phyloP scores from a whole-genome alignment of 2,888 invertebrate genomes.

The Quadroppia sp. region DNA sequence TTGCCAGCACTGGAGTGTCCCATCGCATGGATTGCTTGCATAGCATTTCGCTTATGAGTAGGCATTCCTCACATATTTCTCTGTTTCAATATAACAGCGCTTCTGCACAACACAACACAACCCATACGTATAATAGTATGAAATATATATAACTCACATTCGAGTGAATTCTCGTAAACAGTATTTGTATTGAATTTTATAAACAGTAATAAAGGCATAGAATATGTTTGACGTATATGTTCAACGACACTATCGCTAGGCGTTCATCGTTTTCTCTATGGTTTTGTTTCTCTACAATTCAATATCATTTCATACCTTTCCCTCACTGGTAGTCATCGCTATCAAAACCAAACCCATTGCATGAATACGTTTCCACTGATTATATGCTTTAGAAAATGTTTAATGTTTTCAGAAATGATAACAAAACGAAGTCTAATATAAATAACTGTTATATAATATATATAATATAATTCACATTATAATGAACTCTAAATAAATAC shows the following conservation, averaged over 20 bases:
- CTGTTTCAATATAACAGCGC: neutral
- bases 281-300: neutral
- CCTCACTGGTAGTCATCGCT: conserved; percentile 27
- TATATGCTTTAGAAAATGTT: conserved; percentile 28
- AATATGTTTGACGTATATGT: conserved; percentile 2
- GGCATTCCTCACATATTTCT: conserved; percentile 32
- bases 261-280: neutral
- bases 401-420: conserved; percentile 31
- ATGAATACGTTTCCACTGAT: conserved; percentile 30
- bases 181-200: conserved; percentile 11
- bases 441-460: conserved; percentile 28
- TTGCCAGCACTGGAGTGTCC: conserved; percentile 13
- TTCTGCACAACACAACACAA: neutral
- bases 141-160: conserved; percentile 11
- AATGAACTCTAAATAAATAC: conserved; percentile 3
- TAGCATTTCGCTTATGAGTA: conserved; percentile 36
- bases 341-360: conserved; percentile 33
- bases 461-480: no score
- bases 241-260: conserved; percentile 28
- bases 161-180: neutral
- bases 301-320: conserved; percentile 8
- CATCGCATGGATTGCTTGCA: conserved; percentile 30
- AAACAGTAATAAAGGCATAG: neutral
- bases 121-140: neutral
- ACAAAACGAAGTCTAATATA: conserved; percentile 30